phyloP scores from a whole-genome alignment of 2,888 invertebrate species.

The Myopa testacea region DNA sequence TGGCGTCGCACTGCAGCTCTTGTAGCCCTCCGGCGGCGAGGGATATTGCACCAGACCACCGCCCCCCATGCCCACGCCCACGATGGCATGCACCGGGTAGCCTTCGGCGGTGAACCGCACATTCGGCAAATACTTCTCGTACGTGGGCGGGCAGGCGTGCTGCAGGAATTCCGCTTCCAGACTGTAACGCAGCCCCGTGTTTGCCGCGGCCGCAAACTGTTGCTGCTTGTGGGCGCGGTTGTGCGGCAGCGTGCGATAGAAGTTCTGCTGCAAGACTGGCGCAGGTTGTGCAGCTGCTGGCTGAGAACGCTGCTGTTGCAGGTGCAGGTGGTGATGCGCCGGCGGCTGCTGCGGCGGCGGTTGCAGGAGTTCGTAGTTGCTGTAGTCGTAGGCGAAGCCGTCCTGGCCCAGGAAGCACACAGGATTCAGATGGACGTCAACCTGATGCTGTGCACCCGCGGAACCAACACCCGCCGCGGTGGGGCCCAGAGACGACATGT shows the following conservation, averaged over 20 bases:
- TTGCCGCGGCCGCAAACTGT: slow-evolving; percentile 66
- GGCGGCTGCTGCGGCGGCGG: slow-evolving; percentile 49
- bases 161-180: slow-evolving; percentile 76
- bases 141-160: slow-evolving; percentile 68
- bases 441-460: slow-evolving; percentile 72
- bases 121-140: slow-evolving; percentile 71
- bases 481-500: slow-evolving; percentile 40
- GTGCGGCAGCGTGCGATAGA: slow-evolving; percentile 83
- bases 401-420: slow-evolving; percentile 83
- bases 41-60: slow-evolving; percentile 70
- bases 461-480: neutral
- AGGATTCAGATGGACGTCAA: slow-evolving; percentile 80
- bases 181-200: slow-evolving; percentile 72
- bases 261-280: slow-evolving; percentile 67
- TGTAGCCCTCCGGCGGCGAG: slow-evolving; percentile 78
- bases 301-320: slow-evolving; percentile 54
- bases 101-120: slow-evolving; percentile 85
- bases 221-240: slow-evolving; percentile 71
- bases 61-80: slow-evolving; percentile 41
- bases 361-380: slow-evolving; percentile 65
- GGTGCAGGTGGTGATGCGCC: slow-evolving; percentile 48
- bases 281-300: slow-evolving; percentile 51
- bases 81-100: slow-evolving; percentile 72
- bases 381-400: slow-evolving; percentile 74
- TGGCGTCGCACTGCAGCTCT: slow-evolving; percentile 59